Conservation (phyloP, 1,140 invertebrate species). For the Drosophila arizonae region DNA sequence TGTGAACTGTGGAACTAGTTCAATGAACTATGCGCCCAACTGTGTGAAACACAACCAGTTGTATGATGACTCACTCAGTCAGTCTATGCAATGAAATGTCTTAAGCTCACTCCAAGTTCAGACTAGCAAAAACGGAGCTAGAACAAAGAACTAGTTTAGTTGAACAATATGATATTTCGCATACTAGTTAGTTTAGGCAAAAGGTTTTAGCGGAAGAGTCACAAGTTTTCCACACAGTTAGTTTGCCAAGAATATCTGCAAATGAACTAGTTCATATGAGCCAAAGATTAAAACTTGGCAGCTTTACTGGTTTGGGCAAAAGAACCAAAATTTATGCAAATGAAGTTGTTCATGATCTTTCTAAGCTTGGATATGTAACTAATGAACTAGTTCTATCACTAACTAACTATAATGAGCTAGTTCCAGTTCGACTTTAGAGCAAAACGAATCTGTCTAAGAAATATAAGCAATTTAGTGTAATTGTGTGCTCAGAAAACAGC, state of each 20-base stretch:
- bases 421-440: no score
- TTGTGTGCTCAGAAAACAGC: not conserved
- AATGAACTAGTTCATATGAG: not conserved
- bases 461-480: no score
- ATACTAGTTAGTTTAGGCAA: not conserved
- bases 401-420: no score
- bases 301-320: no score
- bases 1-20: constrained; percentile 25
- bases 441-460: no score
- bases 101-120: no score
- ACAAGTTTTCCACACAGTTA: no score
- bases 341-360: not conserved
- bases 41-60: not conserved
- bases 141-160: not conserved
- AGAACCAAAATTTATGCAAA: not conserved
- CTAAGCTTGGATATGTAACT: not conserved
- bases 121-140: no score
- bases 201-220: not conserved
- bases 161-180: not conserved
- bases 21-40: constrained; percentile 29
- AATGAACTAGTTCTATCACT: not conserved
- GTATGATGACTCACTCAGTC: no score
- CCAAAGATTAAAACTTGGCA: no score
- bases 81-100: no score
- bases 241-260: not conserved